Base-by-base conservation (phyloP, 1,140 invertebrate genomes). In the Catajapyx aquilonaris region DNA sequence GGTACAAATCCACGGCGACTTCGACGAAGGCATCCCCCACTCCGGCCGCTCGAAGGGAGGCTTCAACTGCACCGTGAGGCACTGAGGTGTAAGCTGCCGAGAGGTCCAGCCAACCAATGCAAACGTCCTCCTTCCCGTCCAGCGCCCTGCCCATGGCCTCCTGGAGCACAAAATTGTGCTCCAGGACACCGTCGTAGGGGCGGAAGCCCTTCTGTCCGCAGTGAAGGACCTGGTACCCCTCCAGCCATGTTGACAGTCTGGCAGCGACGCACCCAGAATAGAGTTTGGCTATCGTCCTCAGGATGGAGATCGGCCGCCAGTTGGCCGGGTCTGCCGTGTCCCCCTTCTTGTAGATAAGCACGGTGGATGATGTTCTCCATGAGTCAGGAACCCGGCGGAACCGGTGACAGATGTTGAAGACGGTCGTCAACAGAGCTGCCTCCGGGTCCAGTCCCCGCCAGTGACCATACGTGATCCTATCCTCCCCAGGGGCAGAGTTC, bases 401-500 rank as follows among this genome's bases (percentile, higher is more conserved):
- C 13, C 20, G 16, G 0, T 38, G 22, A 15, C 39, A 41, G 1
- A 31, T 17, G 23, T 45, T 45, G 22, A 38, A 38, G 3, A 46
- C 25, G 16, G 9, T 0, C 10, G 39, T 13, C 9, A 46, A 13
- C 4, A 45, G n/a, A 5, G 11, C 7, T 16, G 25, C 34, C 9
- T 18, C 18, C n/a, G n/a, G n/a, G n/a, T n/a, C n/a, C 16, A 42
- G 15, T 2, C 13, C 2, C 5, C 11, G 9, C 36, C 39, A 42
- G 20, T 41, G 28, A 4, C 20, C 10, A 28, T 46, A 46, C 2
- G 31, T 7, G 1, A 45, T 1, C 3, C 35, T 4, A 37, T 46
- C 44, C 2, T 32, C 31, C 5, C 44, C 44, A 13, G 44, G 39
- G 16, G 44, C 39, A n/a, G 44, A 35, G 33, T 46, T 46, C 19